These are phyloP conservation scores for Cancer borealis DNA, from an alignment of 2,888 invertebrate genomes.

Conservation along the genomic window DNA sequence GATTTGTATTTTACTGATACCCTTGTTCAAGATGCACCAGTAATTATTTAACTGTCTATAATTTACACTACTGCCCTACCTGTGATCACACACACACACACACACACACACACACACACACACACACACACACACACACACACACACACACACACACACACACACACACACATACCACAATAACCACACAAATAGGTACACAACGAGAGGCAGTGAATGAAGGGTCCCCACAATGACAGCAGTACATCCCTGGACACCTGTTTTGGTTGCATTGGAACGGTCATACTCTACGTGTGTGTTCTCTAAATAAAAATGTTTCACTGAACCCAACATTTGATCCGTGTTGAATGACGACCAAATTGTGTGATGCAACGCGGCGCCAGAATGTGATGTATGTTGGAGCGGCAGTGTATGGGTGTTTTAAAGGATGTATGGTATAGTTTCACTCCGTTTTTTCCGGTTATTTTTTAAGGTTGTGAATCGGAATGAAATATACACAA, in stretches of 20 bases:
- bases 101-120: background rate
- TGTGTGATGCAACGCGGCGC: background rate
- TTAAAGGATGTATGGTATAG: background rate
- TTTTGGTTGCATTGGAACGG: background rate
- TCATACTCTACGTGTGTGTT: background rate
- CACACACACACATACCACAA: constrained; percentile 25
- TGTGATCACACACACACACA: background rate
- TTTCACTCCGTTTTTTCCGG: no score
- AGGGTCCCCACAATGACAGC: background rate
- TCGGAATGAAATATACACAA: no score
- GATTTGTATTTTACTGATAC: background rate
- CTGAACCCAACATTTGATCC: constrained; percentile 6
- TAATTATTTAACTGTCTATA: no score
- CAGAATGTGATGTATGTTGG: background rate
- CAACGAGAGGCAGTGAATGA: background rate
- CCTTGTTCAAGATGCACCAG: background rate
- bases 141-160: constrained; percentile 52
- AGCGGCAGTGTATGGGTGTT: background rate
- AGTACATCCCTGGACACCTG: background rate
- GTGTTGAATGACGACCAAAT: background rate
- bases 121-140: constrained; percentile 49
- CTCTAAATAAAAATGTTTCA: background rate
- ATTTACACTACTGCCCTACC: no score
- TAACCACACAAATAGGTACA: background rate
- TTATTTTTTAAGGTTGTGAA: no score